phyloP scores from a whole-genome alignment of 92 coral and sea anemone genomes.

The Zoanthus sociatus region DNA sequence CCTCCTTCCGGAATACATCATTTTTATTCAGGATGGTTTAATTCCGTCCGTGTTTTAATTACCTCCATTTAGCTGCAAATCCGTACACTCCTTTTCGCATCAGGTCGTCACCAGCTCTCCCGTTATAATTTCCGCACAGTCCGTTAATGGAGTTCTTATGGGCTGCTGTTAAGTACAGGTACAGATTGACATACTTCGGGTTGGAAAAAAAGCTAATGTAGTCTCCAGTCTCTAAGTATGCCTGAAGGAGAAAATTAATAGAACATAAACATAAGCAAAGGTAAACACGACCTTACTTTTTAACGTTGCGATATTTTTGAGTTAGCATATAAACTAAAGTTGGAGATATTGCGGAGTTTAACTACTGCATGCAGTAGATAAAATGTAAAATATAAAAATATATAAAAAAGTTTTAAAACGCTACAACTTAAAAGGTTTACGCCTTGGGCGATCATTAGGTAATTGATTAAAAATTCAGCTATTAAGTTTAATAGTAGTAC shows the following conservation, averaged over 20 bases:
- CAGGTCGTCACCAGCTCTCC: slow-evolving; percentile 69
- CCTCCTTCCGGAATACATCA: no score
- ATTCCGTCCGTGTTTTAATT: background rate
- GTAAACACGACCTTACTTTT: background rate
- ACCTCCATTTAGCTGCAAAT: slow-evolving; percentile 78
- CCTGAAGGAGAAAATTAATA: slow-evolving; percentile 43
- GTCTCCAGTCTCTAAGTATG: slow-evolving; percentile 78
- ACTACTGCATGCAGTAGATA: no score
- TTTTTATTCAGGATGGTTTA: background rate
- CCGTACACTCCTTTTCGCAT: slow-evolving; percentile 64
- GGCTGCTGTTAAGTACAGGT: slow-evolving; percentile 71
- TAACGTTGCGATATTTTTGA: background rate
- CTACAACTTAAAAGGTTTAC: no score
- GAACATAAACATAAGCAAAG: background rate
- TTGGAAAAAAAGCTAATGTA: slow-evolving; percentile 63
- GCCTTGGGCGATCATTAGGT: no score
- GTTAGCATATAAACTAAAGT: no score
- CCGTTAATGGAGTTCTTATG: slow-evolving; percentile 72
- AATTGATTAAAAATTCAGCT: no score
- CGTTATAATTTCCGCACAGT: slow-evolving; percentile 86
- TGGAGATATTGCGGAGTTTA: no score
- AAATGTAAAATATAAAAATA: no score
- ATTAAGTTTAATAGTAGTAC: no score
- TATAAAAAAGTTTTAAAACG: no score
- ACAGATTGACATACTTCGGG: slow-evolving; percentile 77